A percentile compares a stretch with the other conserved stretches of the same genome.
Evolutionary conservation across 1,140 invertebrate species (phyloP).

Genomic region (Penaeus chinensis): DNA sequence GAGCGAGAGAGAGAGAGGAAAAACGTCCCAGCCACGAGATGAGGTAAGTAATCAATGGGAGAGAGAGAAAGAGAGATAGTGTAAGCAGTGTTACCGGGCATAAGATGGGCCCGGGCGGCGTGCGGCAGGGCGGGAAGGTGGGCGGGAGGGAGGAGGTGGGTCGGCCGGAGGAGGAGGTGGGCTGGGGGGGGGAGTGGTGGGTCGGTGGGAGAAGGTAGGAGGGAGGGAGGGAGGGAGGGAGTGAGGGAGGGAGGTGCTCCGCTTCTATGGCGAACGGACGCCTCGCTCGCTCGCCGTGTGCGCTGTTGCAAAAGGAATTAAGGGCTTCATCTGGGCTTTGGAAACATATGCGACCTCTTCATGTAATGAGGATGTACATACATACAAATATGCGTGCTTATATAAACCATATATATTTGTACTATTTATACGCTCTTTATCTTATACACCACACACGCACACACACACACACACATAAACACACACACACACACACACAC

Average conservation of each 20-base stretch:
- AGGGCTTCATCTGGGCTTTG: too few species aligned
- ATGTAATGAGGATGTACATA: too few species aligned
- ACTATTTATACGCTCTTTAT: neutral
- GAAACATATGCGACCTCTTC: too few species aligned
- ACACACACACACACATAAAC: neutral
- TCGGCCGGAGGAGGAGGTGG: neutral
- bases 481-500: neutral
- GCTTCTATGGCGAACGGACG: neutral
- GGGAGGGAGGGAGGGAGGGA: neutral
- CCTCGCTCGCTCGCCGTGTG: neutral
- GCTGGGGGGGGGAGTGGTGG: neutral
- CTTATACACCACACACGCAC: neutral
- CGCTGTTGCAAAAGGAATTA: constrained; percentile 5
- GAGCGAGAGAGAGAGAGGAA: constrained; percentile 10
- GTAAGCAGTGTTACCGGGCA: neutral
- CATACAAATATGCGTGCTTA: neutral
- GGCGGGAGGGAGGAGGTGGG: neutral
- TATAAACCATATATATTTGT: neutral
- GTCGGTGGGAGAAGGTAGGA: neutral
- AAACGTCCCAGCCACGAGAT: neutral
- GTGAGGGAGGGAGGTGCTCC: neutral
- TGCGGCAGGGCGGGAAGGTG: too few species aligned
- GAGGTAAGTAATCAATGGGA: neutral
- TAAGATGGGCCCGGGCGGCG: too few species aligned
- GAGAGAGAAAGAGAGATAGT: constrained; percentile 10